These are phyloP conservation scores for Drosophila maculinotata DNA, from an alignment of 2,888 invertebrate species.

Conservation along the genomic window DNA sequence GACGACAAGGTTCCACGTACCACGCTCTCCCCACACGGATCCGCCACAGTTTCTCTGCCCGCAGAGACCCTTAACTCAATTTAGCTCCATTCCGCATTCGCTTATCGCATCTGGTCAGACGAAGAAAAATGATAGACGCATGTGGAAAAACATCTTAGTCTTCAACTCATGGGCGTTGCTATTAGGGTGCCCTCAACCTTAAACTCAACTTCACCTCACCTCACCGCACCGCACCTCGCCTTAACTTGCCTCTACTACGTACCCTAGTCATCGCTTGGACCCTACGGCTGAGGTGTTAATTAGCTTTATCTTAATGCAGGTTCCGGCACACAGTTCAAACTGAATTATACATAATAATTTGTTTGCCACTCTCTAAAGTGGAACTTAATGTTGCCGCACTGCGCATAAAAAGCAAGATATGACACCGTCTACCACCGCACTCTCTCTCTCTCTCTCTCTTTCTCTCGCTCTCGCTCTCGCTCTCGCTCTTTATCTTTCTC, in stretches of 20 bases:
- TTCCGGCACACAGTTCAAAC: constrained; percentile 79
- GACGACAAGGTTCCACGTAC: constrained; percentile 1
- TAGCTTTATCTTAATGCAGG: constrained; percentile 81
- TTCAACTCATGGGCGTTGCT: constrained; percentile 29
- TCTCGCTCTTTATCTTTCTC: background rate
- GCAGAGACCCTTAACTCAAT: constrained; percentile 17
- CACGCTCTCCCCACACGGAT: too few relatives aligned
- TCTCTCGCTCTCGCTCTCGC: background rate
- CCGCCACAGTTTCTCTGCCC: too few relatives aligned
- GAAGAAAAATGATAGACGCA: constrained; percentile 62
- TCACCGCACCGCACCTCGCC: background rate
- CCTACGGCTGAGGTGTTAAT: constrained; percentile 75
- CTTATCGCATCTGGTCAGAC: constrained; percentile 60
- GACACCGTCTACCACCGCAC: constrained; percentile 27
- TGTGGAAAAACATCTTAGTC: constrained; percentile 48
- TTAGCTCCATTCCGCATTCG: constrained; percentile 44
- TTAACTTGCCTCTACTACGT: background rate
- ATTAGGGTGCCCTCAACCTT: constrained; percentile 28
- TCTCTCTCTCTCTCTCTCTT: background rate
- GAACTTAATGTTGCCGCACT: constrained; percentile 69
- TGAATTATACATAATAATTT: constrained; percentile 81
- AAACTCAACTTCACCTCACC: background rate
- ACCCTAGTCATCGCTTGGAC: background rate
- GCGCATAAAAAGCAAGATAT: constrained; percentile 54
- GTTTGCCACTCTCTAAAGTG: constrained; percentile 77